Evolutionary conservation across 1,140 invertebrate genomes (phyloP).

Genomic region (Hetaerina americana): DNA sequence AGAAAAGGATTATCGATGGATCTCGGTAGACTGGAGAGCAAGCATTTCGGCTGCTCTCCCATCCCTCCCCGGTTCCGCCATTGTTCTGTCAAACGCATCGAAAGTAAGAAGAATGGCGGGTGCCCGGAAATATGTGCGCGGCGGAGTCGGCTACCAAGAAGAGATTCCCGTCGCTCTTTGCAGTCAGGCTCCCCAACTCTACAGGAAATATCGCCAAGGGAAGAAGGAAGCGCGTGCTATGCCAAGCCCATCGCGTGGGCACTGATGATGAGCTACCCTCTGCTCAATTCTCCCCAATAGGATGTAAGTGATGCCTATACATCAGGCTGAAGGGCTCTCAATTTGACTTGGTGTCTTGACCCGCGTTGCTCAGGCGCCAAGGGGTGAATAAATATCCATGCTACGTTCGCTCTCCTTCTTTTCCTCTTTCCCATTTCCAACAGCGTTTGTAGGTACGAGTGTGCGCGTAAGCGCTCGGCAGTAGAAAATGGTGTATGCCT

Average conservation of each 20-base stretch:
- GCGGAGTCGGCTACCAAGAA: not conserved
- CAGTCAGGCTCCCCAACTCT: too few species aligned
- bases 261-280: not conserved
- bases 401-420: too few species aligned
- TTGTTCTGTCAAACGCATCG: not conserved
- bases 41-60: not conserved
- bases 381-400: not conserved
- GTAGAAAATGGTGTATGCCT: too few species aligned
- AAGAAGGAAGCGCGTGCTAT: not conserved
- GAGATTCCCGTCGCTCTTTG: too few species aligned
- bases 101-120: not conserved
- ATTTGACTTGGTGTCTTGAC: not conserved
- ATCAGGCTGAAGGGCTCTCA: not conserved
- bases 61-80: not conserved
- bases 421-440: too few species aligned
- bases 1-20: not conserved
- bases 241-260: not conserved
- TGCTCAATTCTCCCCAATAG: not conserved
- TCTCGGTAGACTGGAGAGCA: not conserved
- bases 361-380: not conserved
- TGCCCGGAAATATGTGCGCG: not conserved
- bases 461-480: too few species aligned
- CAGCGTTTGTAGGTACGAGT: too few species aligned
- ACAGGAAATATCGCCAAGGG: too few species aligned
- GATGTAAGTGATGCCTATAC: not conserved